Percentiles rank a stretch among this genome's conserved stretches.
Conservation (phyloP, 2,797 vertebrate species). For the Catharus ustulatus region DNA sequence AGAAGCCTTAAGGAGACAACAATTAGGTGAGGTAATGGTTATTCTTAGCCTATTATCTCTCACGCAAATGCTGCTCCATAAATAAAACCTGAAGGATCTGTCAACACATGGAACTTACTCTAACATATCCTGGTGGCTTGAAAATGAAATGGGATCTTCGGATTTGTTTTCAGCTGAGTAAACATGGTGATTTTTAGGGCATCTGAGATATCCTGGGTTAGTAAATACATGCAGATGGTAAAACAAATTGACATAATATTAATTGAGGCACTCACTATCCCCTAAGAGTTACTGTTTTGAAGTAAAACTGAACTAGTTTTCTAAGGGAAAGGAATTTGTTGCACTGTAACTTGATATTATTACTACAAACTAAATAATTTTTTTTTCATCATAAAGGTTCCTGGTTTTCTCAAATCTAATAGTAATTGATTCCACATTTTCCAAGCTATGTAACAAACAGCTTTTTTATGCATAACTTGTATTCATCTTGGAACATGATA, state of each 20-base stretch:
- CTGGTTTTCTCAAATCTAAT: constrained; percentile 41
- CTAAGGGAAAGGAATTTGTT: constrained; percentile 28
- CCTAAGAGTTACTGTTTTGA: constrained; percentile 31
- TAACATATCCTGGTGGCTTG: neutral
- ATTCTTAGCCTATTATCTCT: constrained; percentile 61
- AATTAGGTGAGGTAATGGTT: constrained; percentile 57
- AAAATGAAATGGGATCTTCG: neutral
- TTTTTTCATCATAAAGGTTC: constrained; percentile 30
- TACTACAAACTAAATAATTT: constrained; percentile 33
- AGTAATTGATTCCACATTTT: constrained; percentile 62
- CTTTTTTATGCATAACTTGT: constrained; percentile 48
- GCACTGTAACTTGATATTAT: constrained; percentile 21
- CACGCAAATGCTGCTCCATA: constrained; percentile 35
- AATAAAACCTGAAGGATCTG: constrained; percentile 41
- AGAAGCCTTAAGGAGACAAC: constrained; percentile 52
- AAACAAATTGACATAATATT: constrained; percentile 38
- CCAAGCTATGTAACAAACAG: constrained; percentile 41
- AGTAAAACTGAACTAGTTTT: neutral
- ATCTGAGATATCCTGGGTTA: constrained; percentile 8
- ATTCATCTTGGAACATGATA: constrained; percentile 38
- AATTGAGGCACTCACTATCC: neutral
- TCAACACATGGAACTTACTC: constrained; percentile 8
- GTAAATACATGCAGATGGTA: constrained; percentile 47
- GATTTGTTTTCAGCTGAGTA: constrained; percentile 49
- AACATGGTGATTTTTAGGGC: constrained; percentile 24